These are phyloP conservation scores for Poecilia velifera DNA, from an alignment of 2,797 vertebrate species.

Conservation along the genomic window DNA sequence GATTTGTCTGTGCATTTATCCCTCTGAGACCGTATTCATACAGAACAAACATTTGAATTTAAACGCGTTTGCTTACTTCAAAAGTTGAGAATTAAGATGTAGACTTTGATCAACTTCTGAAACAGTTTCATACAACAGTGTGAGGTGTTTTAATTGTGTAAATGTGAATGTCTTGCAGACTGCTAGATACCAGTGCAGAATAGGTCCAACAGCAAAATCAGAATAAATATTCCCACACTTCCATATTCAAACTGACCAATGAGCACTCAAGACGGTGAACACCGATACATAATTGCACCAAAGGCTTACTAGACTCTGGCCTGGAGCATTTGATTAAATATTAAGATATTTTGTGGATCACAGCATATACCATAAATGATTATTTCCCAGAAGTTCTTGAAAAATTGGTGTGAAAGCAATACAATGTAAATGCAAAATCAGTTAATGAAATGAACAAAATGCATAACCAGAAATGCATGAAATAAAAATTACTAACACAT, in stretches of 20 bases:
- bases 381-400: not conserved
- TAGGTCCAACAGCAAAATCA: not conserved
- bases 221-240: not conserved
- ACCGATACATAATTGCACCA: not conserved
- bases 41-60: not conserved
- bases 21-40: not conserved
- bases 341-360: not conserved
- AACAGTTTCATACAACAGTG: not conserved
- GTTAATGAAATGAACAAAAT: not conserved
- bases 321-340: not conserved
- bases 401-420: not conserved
- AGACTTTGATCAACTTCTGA: not conserved
- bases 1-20: not conserved
- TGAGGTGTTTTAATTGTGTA: not conserved
- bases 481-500: not conserved
- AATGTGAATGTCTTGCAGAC: not conserved
- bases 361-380: not conserved
- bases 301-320: not conserved
- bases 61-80: not conserved
- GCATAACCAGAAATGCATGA: not conserved
- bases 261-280: not conserved
- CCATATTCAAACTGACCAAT: not conserved
- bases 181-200: not conserved
- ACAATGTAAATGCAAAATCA: not conserved
- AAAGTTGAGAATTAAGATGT: not conserved